phyloP scores from a whole-genome alignment of 2,113 vertebrate species.

The Tympanuchus pallidicinctus region DNA sequence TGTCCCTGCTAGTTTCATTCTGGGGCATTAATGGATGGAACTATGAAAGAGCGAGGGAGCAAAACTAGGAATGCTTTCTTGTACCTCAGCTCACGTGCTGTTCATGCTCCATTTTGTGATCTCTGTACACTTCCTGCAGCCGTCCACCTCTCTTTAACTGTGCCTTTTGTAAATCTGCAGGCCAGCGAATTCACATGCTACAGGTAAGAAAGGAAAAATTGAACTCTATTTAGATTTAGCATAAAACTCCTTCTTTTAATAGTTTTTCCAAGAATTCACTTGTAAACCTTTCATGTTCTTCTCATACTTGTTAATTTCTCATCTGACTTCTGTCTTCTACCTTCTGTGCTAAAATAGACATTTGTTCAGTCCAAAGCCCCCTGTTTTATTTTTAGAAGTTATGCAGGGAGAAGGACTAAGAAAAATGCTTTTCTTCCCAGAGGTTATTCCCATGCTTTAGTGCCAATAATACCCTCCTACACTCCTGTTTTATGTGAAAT shows the following conservation, averaged over 20 bases:
- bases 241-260: not conserved
- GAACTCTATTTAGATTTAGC: not conserved
- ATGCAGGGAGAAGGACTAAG: not conserved
- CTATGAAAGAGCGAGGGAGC: not conserved
- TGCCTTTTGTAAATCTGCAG: not conserved
- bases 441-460: conserved; percentile 67
- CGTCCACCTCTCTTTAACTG: not conserved
- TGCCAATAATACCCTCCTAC: conserved; percentile 61
- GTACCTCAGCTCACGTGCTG: not conserved
- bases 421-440: conserved; percentile 15
- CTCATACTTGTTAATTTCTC: not conserved
- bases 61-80: not conserved
- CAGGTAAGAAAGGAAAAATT: not conserved
- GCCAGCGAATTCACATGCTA: not conserved
- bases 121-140: fast-evolving
- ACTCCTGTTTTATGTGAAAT: conserved; percentile 41
- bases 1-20: not conserved
- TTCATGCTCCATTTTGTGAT: not conserved
- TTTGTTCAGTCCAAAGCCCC: not conserved
- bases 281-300: not conserved
- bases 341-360: not conserved
- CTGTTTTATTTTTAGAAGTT: conserved; percentile 12
- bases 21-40: not conserved
- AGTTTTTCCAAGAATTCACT: not conserved
- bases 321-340: not conserved